Evolutionary conservation across 2,888 invertebrate genomes (phyloP), one percentile per base, ranked within the genome.

Genomic region (Linnaemya vulpina): DNA sequence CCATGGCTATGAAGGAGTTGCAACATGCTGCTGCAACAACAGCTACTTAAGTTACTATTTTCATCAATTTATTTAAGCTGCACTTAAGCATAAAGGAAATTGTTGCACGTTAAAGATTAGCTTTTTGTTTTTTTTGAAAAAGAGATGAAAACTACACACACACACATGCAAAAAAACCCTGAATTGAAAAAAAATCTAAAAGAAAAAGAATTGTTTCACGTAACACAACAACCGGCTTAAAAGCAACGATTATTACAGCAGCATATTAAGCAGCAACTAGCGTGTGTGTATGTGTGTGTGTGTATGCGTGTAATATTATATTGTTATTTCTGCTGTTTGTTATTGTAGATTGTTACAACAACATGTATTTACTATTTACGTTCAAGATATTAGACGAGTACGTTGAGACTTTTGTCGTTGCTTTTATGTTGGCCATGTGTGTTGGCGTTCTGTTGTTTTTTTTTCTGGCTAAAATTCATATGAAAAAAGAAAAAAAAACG

Each of bases 51-150:
- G 70, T 82, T 85, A 78, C 74, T 74, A 82, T 75, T 79, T 74
- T 75, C 49, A 76, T 76, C 46, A 68, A 62, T 81, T 70, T 75
- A 79, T 81, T 74, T 49, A 30, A 73, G 46, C 13, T 70, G 58
- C 70, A 51, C 40, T 51, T 70, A 74, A 63, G 49, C 51, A 63
- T 65, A 82, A 85, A 82, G 75, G 71, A 84, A 86, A 86, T 86
- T 86, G 81, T 81, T 86, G 60, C 86, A 86, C 84, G 86, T 84
- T 86, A 75, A 77, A 86, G 81, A 84, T 86, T 86, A 81, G 25
- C 30, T 71, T 78, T 81, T n/a, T n/a, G n/a, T n/a, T n/a, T n/a
- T n/a, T n/a, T 75, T 58, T 51, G 51, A 11, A n/a, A 74, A 85
- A 79, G 17, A 74, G 67, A 74, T 60, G 49, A 67, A 74, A 79